Base-by-base conservation (phyloP, 2,888 invertebrate genomes). In the Drosophila neutralis region DNA sequence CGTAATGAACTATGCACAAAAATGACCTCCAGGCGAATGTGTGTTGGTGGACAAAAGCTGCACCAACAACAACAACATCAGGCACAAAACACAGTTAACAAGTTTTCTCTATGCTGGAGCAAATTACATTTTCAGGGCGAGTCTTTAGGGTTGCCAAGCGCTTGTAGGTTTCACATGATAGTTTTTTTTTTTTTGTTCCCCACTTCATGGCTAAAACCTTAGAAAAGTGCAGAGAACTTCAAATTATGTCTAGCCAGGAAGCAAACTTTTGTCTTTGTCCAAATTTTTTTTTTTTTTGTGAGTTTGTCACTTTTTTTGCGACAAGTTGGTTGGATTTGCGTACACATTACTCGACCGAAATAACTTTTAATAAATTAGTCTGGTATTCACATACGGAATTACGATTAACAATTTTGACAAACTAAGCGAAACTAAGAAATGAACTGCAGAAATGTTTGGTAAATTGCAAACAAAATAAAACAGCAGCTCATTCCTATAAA, bases 171-270 rank as follows among this genome's bases (percentile, higher is more conserved):
- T 73, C 76, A 54, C 62, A 65, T 80, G 56, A 56, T 65, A 65
- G 49, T 59, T 75, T 62, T 61, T 40, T 42, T 5, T 81, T 58
- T 5, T 49, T 33, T 36, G 13, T n/a, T 24, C 8, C 15, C 53
- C 40, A 51, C 38, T 64, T 58, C 51, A 57, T 56, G 67, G 51
- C 21, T 52, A 66, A 73, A 69, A 63, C 72, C 72, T 27, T 27
- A 27, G 27, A 27, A 27, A 27, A 27, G 4, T 27, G 27, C 27
- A 75, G 69, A 78, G 73, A 64, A 68, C 70, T 82, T 73, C 75
- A 88, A 88, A 86, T 86, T 86, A 88, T 88, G 86, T 86, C 87
- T 86, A 88, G 87, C 84, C 86, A 86, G 89, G 86, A 86, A 86
- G 78, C 73, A 86, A 88, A 88, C 64, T 88, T 88, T 82, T 70